Base-by-base conservation (phyloP, 2,113 vertebrate species). In the Pomatorhinus ruficollis region DNA sequence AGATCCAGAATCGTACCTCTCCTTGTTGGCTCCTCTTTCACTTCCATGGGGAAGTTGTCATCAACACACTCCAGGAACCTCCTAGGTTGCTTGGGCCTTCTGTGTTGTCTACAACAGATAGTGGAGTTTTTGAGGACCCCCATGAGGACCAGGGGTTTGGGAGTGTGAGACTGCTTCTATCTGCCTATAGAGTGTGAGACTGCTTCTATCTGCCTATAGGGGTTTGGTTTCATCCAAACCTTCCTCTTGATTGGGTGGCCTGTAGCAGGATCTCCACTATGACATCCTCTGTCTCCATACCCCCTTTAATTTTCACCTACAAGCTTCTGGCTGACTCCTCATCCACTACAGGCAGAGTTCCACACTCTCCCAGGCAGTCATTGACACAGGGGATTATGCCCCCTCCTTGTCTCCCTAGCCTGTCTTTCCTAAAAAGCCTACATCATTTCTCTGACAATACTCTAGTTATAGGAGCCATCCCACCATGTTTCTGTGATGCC, bases 21-120 rank as follows among this genome's bases (percentile, higher is more conserved):
- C 6, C 23, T 44, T 66, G 19, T 24, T 60, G 60, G 9, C 1
- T 45, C 3, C 11, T 60, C 33, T 52, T 2, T 44, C 28, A n/a
- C 20, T 39, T 52, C 17, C 10, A 0, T 8, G 23, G 20, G 10
- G 7, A 74, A 66, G 11, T 8, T 59, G 11, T n/a, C 33, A 52
- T 21, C 0, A 0, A 14, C 23, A 21, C 7, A 24, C 6, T 45
- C 10, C 11, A 44, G 39, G 33, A 52, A 24, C 4, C 23, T 33
- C 22, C 37, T 37, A 31, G 31, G 9, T 44, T 56, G 27, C 8
- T 33, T 2, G 0, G 23, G 23, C 27, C 5, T 56, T 28, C 45
- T 65, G 4, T 28, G 22, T 8, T 59, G 19, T 12, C 24, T 52
- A 20, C 33, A 39, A 24, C 8, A 45, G 33, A 24, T 39, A 10